Conservation (phyloP, 2,888 invertebrate genomes). For the Drosophila picticornis region DNA sequence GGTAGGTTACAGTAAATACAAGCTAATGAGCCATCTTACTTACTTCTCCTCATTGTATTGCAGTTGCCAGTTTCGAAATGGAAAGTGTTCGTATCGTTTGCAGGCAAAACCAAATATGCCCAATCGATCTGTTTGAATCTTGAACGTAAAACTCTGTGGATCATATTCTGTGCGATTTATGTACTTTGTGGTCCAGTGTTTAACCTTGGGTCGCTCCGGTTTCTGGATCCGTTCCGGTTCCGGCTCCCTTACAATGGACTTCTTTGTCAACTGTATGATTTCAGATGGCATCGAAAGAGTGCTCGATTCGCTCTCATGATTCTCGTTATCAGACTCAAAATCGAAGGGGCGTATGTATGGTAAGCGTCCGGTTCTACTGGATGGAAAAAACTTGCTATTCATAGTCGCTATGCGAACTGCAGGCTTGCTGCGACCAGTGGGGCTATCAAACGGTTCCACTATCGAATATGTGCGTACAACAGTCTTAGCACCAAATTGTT, state of each 20-base stretch:
- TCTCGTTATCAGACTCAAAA: neutral
- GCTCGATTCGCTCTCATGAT: neutral
- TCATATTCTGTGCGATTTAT: slow-evolving; percentile 64
- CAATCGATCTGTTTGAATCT: slow-evolving; percentile 81
- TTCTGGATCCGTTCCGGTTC: neutral
- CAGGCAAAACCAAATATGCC: slow-evolving; percentile 83
- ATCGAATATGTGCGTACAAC: neutral
- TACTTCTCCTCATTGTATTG: slow-evolving; percentile 73
- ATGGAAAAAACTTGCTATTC: neutral
- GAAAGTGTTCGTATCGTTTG: slow-evolving; percentile 82
- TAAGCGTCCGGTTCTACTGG: rapidly evolving
- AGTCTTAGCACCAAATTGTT: neutral
- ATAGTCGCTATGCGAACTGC: slow-evolving; percentile 3
- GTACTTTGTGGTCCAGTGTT: slow-evolving; percentile 80
- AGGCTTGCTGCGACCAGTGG: neutral
- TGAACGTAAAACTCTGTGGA: slow-evolving; percentile 51
- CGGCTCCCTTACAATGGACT: neutral
- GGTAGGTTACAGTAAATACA: no score
- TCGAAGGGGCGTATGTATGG: neutral
- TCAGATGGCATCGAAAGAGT: neutral
- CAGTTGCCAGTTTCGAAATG: slow-evolving; percentile 79
- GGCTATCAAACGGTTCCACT: neutral
- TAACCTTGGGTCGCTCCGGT: slow-evolving; percentile 15
- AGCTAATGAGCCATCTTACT: neutral
- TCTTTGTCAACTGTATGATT: neutral